Percentiles rank a stretch among this genome's conserved stretches.
Evolutionary conservation across 2,888 invertebrate species (phyloP).

Genomic region (Leptothorax acervorum): DNA sequence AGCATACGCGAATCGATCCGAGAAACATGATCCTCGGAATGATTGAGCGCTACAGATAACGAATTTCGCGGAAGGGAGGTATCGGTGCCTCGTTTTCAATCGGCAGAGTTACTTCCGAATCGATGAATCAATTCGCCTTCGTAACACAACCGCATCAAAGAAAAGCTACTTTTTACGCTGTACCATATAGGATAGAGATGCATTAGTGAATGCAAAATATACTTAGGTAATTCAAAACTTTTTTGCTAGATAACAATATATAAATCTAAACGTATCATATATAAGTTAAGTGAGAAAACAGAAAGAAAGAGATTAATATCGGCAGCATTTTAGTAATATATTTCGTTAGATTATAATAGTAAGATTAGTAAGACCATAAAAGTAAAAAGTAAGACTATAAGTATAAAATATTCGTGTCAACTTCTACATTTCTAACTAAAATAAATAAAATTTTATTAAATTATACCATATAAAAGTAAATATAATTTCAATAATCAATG

Average conservation of each 20-base stretch:
- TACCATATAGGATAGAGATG: neutral
- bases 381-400: neutral
- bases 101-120: constrained; percentile 50
- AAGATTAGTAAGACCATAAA: neutral
- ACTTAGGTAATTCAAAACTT: neutral
- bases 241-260: neutral
- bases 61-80: constrained; percentile 54
- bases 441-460: neutral
- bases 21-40: constrained; percentile 62
- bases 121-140: constrained; percentile 47
- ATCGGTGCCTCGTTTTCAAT: constrained; percentile 41
- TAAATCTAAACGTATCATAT: neutral
- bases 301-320: neutral
- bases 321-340: neutral
- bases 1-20: constrained; percentile 61
- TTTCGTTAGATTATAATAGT: neutral
- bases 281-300: neutral
- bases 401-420: neutral
- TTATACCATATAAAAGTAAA: neutral
- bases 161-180: constrained; percentile 1
- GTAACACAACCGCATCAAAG: constrained; percentile 20
- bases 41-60: constrained; percentile 65
- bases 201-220: constrained; percentile 2
- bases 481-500: neutral
- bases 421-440: neutral